phyloP scores from a whole-genome alignment of 2,113 vertebrate species.

The Mormoops blainvillei region DNA sequence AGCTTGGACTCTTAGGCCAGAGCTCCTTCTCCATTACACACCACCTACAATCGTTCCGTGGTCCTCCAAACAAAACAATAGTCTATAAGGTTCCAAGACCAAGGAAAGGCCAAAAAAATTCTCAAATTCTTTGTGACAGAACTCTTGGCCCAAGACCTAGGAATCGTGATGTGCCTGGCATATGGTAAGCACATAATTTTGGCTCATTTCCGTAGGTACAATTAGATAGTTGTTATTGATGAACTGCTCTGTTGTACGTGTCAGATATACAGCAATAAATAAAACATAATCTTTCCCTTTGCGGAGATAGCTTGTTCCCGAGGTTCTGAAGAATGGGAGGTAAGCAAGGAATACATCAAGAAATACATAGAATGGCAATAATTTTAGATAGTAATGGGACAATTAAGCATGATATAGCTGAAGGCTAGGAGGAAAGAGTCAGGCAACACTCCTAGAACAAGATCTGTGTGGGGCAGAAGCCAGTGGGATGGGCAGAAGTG shows the following conservation, averaged over 20 bases:
- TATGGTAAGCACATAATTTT: background rate
- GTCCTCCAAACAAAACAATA: background rate
- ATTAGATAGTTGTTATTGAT: background rate
- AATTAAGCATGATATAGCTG: background rate
- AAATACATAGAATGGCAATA: background rate
- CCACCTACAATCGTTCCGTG: fast-evolving
- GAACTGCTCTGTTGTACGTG: background rate
- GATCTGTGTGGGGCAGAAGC: background rate
- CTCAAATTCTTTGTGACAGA: background rate
- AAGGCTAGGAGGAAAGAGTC: background rate
- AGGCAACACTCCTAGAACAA: background rate
- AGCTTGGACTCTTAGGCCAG: background rate
- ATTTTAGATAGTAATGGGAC: background rate
- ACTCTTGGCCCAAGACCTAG: background rate
- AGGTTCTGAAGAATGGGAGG: background rate
- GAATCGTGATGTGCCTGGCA: background rate
- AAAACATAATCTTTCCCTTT: background rate
- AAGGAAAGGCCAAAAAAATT: background rate
- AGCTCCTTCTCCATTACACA: background rate
- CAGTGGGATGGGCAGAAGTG: background rate
- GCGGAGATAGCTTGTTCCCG: background rate
- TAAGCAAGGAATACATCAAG: background rate
- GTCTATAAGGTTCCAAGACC: background rate
- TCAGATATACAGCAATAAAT: background rate
- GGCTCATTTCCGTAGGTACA: background rate